A percentile compares a stretch with the other conserved stretches of the same genome.
Evolutionary conservation across 2,888 invertebrate species (phyloP).

Genomic region (Mythimna albipuncta): DNA sequence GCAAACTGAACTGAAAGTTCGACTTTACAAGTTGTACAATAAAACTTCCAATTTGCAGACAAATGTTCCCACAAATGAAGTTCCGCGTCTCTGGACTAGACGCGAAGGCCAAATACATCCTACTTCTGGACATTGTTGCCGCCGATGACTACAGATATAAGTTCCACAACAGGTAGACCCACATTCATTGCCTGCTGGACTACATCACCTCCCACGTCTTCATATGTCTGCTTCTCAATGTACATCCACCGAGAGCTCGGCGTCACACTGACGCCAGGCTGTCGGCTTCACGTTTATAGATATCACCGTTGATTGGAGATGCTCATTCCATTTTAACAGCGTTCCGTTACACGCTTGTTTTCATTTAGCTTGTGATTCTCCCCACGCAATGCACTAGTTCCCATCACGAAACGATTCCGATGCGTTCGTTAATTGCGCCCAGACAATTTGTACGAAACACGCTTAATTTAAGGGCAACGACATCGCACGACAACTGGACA

Average conservation of each 20-base stretch:
- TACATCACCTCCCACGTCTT: constrained; percentile 68
- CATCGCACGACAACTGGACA: constrained; percentile 79
- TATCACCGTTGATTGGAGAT: constrained; percentile 86
- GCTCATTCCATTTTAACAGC: constrained; percentile 75
- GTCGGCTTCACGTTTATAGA: constrained; percentile 74
- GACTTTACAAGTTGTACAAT: constrained; percentile 35
- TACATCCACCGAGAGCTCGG: constrained; percentile 74
- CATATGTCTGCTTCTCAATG: constrained; percentile 69
- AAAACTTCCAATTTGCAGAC: constrained; percentile 93
- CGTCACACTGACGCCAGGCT: constrained; percentile 70
- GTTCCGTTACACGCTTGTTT: constrained; percentile 84
- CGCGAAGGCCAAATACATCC: constrained; percentile 99
- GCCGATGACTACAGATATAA: constrained; percentile 99
- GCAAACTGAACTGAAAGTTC: constrained; percentile 22
- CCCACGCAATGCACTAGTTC: constrained; percentile 88
- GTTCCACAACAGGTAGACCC: constrained; percentile 97
- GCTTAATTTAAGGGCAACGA: constrained; percentile 89
- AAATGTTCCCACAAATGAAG: constrained; percentile 99
- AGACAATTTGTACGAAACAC: constrained; percentile 87
- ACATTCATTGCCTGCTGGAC: constrained; percentile 77
- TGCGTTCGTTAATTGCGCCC: constrained; percentile 85
- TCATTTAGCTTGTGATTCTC: constrained; percentile 88
- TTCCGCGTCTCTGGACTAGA: constrained; percentile 99
- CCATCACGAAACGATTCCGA: constrained; percentile 81
- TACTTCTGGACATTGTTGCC: constrained; percentile 99